phyloP scores from a whole-genome alignment of 2,113 vertebrate species.

The Oenanthe melanoleuca region DNA sequence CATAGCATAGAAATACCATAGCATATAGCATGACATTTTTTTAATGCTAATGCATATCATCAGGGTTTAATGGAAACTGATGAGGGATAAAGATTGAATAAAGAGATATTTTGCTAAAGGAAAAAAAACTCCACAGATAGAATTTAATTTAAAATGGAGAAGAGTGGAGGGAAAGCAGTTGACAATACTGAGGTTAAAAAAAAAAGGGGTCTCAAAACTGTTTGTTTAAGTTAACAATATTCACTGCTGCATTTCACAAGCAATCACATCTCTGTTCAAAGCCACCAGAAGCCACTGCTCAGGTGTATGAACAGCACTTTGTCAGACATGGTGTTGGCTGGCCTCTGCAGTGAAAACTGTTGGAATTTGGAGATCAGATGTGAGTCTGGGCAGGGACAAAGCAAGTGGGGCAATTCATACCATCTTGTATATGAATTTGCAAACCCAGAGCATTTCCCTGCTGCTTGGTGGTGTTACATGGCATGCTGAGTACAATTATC shows the following conservation, averaged over 20 bases:
- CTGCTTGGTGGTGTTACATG: not conserved
- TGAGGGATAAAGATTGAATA: conserved; percentile 2
- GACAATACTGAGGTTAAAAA: not conserved
- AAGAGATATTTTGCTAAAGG: not conserved
- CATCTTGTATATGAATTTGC: not conserved
- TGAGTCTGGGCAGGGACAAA: not conserved
- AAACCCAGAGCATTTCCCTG: not conserved
- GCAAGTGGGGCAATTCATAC: not conserved
- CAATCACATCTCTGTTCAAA: not conserved
- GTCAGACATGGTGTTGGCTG: fast-evolving
- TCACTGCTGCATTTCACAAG: not conserved
- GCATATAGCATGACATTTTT: not conserved
- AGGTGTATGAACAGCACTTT: not conserved
- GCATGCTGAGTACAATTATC: not conserved
- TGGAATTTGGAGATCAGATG: not conserved
- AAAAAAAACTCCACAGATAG: conserved; percentile 15
- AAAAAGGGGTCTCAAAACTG: not conserved
- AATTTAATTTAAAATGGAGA: not conserved
- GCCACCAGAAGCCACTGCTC: not conserved
- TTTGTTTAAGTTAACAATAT: not conserved
- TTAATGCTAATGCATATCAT: not conserved
- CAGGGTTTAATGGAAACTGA: not conserved
- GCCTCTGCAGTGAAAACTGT: not conserved
- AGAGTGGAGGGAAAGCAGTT: not conserved
- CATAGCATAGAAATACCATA: not conserved